Evolutionary conservation across 2,113 vertebrate genomes (phyloP).

Genomic region (Uropsilus gracilis): DNA sequence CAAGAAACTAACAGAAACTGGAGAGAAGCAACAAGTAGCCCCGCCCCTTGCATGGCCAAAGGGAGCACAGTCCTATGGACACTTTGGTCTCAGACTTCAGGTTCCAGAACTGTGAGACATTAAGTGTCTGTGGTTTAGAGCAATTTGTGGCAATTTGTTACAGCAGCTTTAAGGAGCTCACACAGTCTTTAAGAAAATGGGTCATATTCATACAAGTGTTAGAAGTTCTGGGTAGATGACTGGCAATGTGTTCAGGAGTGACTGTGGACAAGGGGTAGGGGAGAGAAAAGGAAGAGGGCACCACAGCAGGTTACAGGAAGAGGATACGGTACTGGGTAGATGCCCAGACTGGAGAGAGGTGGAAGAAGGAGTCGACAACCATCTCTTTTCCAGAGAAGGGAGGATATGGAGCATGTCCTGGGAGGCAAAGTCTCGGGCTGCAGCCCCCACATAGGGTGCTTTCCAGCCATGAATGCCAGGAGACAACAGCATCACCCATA

Average conservation of each 20-base stretch:
- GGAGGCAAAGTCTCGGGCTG: no score
- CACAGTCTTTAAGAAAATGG: constrained; percentile 67
- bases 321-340: background rate
- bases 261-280: constrained; percentile 7
- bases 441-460: no score
- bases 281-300: background rate
- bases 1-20: no score
- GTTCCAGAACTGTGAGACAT: no score
- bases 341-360: background rate
- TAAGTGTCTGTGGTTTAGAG: background rate
- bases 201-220: constrained; percentile 75
- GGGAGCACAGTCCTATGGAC: no score
- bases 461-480: background rate
- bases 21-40: no score
- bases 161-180: accelerated
- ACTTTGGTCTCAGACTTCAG: no score
- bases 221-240: constrained; percentile 63
- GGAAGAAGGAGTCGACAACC: no score
- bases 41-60: no score
- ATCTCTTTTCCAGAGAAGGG: background rate
- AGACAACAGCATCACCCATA: background rate
- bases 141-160: background rate
- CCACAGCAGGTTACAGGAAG: background rate
- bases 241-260: constrained; percentile 64
- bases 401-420: no score